Base-by-base conservation (phyloP, 2,797 vertebrate genomes). In the Eulemur albifrons region DNA sequence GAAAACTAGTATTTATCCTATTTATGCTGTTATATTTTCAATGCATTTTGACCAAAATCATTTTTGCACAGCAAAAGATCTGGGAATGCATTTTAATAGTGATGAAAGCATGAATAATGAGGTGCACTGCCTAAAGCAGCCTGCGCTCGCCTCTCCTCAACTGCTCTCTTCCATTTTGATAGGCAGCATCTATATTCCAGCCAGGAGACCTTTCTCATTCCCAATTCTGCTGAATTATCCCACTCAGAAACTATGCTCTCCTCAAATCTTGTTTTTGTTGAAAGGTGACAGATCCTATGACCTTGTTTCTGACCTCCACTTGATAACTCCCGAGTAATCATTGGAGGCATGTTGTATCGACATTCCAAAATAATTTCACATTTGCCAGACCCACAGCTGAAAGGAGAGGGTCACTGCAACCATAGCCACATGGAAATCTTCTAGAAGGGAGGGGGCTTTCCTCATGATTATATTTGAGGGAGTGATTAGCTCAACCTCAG, bases 11-110 rank as follows among this genome's bases (percentile, higher is more conserved):
- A 2, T 95, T 87, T 97, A 88, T 94, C 63, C 90, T 86, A 14
- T 43, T 50, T 67, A 27, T 76, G 89, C 30, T 72, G 79, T 65
- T 72, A 65, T 94, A 54, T 83, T 96, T 97, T 97, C 79, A 27
- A 83, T 72, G 94, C 72, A 94, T 17, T 14, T 45, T 52, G 81
- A 97, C 76, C 17, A 43, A 43, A 9, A 67, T 75, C 27, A 15
- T 84, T 93, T 92, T 87, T 96, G 23, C 5, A 48, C 35, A 54
- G 32, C n/a, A 32, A 63, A 87, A 97, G 86, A 32, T 54, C n/a
- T 13, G 1, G 67, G 21, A 48, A 80, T 81, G 59, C 91, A 96
- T 35, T 88, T 96, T 54, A 52, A 8, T 2, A 72, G 86, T 48
- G 27, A 83, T 38, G 76, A 93, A 96, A 96, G 76, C 30, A 59